A percentile compares a stretch with the other conserved stretches of the same genome.
These are phyloP conservation scores for Cheilosia variabilis DNA, from an alignment of 2,888 invertebrate genomes.

Conservation along the genomic window DNA sequence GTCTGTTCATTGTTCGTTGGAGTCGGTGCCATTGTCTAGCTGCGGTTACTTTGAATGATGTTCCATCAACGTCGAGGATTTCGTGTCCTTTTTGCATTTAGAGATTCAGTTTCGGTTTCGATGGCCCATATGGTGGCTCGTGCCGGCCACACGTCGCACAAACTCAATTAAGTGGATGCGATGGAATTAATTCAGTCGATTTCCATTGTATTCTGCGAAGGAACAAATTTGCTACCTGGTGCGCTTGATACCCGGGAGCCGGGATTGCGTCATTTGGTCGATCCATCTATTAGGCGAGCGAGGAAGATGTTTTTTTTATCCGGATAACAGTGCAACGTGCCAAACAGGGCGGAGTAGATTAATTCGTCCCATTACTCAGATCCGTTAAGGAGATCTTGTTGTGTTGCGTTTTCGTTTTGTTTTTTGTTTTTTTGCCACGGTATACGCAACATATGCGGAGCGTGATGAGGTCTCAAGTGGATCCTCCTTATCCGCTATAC, in stretches of 20 bases:
- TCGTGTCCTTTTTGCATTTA: slow-evolving; percentile 72
- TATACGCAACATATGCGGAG: slow-evolving; percentile 55
- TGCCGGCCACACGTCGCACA: slow-evolving; percentile 66
- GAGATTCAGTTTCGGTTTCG: slow-evolving; percentile 64
- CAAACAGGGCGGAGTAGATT: slow-evolving; percentile 70
- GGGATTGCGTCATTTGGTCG: slow-evolving; percentile 70
- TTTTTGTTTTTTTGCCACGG: not conserved
- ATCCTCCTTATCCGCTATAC: slow-evolving; percentile 73
- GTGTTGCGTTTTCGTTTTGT: not conserved
- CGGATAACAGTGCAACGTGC: slow-evolving; percentile 70
- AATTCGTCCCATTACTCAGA: slow-evolving; percentile 68
- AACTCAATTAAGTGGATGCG: slow-evolving; percentile 73
- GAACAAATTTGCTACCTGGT: slow-evolving; percentile 60
- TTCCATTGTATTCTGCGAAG: slow-evolving; percentile 37
- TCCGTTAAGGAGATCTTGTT: slow-evolving; percentile 69
- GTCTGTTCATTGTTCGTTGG: slow-evolving; percentile 53
- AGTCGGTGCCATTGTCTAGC: slow-evolving; percentile 29
- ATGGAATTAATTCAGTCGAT: slow-evolving; percentile 66
- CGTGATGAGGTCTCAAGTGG: slow-evolving; percentile 59
- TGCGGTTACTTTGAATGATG: slow-evolving; percentile 68
- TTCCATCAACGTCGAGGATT: slow-evolving; percentile 65
- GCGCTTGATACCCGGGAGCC: slow-evolving; percentile 53
- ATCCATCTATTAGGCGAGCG: slow-evolving; percentile 59
- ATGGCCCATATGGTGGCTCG: slow-evolving; percentile 71
- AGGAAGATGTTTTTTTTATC: slow-evolving; percentile 30